phyloP scores from a whole-genome alignment of 2,888 invertebrate genomes.

The Helobdella robusta region DNA sequence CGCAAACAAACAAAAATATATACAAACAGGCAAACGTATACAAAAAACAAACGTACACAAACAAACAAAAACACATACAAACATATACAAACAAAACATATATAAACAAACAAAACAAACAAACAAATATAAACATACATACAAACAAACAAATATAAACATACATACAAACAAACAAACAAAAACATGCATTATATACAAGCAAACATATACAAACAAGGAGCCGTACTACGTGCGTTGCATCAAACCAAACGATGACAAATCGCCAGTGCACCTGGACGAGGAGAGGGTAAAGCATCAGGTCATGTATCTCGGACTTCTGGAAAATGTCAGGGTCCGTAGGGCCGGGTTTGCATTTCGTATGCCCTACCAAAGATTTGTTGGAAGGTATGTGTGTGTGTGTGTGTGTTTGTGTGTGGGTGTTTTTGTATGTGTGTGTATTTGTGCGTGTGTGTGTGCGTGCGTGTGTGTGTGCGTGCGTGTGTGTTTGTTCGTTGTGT shows the following conservation, averaged over 20 bases:
- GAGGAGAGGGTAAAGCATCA: slow-evolving; percentile 61
- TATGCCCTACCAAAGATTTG: slow-evolving; percentile 82
- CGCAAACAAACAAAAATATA: too few relatives aligned
- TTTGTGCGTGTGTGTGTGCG: slow-evolving; percentile 39
- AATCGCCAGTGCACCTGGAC: slow-evolving; percentile 76
- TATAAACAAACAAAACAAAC: not conserved
- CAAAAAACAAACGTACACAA: not conserved
- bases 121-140: not conserved
- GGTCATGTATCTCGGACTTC: slow-evolving; percentile 70
- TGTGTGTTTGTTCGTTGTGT: too few relatives aligned
- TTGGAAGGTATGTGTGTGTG: slow-evolving; percentile 59
- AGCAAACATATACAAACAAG: too few relatives aligned
- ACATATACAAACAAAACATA: not conserved
- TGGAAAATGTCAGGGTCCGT: slow-evolving; percentile 89
- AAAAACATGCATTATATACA: too few relatives aligned
- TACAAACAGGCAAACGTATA: not conserved
- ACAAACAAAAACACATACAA: not conserved
- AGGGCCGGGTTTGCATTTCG: slow-evolving; percentile 94
- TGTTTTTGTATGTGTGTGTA: too few relatives aligned
- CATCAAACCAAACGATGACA: slow-evolving; percentile 90
- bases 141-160: not conserved
- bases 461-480: too few relatives aligned
- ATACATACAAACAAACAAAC: too few relatives aligned
- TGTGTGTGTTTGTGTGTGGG: not conserved
- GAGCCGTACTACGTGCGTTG: slow-evolving; percentile 94